Evolutionary conservation across 1,140 invertebrate species (phyloP).

Genomic region (Drosophila littoralis): DNA sequence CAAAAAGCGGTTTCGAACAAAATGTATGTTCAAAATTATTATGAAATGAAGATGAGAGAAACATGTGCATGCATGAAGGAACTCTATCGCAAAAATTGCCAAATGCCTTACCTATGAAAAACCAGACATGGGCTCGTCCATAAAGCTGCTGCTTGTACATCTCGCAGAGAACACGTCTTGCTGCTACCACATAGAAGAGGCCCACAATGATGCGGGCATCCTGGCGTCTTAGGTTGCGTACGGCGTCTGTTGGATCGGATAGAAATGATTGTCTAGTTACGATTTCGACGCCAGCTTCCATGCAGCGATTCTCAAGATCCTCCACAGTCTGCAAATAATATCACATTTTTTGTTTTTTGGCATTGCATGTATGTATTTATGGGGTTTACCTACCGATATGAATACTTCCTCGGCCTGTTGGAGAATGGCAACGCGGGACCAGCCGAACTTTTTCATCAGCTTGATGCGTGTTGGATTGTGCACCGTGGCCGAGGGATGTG

Average conservation of each 20-base stretch:
- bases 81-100: not conserved
- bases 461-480: conserved; percentile 99
- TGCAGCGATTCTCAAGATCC: conserved; percentile 97
- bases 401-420: conserved; percentile 99
- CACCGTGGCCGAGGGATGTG: conserved; percentile 99
- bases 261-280: conserved; percentile 98
- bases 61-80: no score
- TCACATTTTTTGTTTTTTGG: not conserved
- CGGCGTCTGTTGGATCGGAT: conserved; percentile 97
- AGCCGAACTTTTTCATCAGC: conserved; percentile 98
- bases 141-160: conserved; percentile 97
- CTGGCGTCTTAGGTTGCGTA: conserved; percentile 95
- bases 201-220: conserved; percentile 99
- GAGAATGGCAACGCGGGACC: conserved; percentile 98
- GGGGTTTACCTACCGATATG: conserved; percentile 91
- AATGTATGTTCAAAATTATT: not conserved
- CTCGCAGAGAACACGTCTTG: conserved; percentile 97
- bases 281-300: conserved; percentile 96
- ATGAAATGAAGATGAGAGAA: no score
- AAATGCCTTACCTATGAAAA: conserved; percentile 94
- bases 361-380: not conserved
- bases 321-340: conserved; percentile 92
- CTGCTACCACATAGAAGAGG: conserved; percentile 97
- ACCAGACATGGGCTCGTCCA: conserved; percentile 99
- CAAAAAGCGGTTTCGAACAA: no score